phyloP scores from a whole-genome alignment of 2,113 vertebrate genomes.

The Phylloscopus trochiloides region DNA sequence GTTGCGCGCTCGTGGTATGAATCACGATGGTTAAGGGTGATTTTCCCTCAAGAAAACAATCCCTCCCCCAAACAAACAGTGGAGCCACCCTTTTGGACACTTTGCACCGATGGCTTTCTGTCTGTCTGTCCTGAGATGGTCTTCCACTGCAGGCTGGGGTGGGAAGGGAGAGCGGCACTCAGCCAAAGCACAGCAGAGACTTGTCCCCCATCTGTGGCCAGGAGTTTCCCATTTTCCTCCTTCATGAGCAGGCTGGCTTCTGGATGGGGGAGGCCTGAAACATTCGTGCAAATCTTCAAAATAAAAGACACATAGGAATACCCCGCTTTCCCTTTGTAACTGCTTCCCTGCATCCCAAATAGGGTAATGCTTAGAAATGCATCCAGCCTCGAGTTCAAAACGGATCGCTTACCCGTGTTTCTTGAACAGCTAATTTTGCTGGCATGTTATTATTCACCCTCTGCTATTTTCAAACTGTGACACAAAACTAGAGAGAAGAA shows the following conservation, averaged over 20 bases:
- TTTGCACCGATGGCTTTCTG: neutral
- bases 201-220: fast-evolving
- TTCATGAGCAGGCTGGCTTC: neutral
- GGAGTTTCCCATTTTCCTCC: neutral
- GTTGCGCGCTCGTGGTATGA: neutral
- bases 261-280: neutral
- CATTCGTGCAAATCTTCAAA: neutral
- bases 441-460: conserved; percentile 29
- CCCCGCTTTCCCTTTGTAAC: neutral
- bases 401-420: neutral
- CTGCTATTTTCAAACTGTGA: conserved; percentile 40
- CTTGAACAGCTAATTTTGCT: conserved; percentile 47
- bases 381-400: conserved; percentile 19
- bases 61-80: neutral
- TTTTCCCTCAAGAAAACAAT: conserved; percentile 40
- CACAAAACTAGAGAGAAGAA: conserved; percentile 51
- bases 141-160: neutral
- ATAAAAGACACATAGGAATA: neutral
- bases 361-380: neutral
- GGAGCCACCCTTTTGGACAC: neutral
- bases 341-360: neutral
- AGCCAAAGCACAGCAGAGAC: fast-evolving
- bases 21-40: conserved; percentile 31
- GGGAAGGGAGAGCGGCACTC: fast-evolving
- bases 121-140: neutral